phyloP scores from a whole-genome alignment of 2,797 vertebrate genomes.

The Crypturellus tataupa region DNA sequence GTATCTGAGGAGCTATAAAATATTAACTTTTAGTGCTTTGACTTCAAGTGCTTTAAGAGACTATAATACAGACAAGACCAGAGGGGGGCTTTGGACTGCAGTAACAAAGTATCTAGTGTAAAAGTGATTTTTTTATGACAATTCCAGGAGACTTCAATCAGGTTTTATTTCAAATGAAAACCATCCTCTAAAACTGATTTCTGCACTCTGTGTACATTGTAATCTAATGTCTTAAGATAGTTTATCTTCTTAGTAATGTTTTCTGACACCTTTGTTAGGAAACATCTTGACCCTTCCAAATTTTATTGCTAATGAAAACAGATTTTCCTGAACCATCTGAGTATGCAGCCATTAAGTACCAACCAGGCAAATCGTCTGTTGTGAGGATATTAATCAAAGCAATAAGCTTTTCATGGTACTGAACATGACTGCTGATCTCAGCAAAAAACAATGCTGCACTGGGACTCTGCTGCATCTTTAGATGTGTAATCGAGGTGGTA shows the following conservation, averaged over 20 bases:
- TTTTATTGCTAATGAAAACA: conserved; percentile 27
- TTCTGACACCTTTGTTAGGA: background rate
- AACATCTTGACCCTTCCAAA: background rate
- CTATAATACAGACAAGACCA: conserved; percentile 23
- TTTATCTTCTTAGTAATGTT: conserved; percentile 24
- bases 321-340: conserved; percentile 5
- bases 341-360: background rate
- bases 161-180: conserved; percentile 29
- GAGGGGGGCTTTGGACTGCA: conserved; percentile 53
- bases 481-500: background rate
- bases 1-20: conserved; percentile 22
- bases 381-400: conserved; percentile 15
- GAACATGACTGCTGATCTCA: background rate
- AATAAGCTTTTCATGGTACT: background rate
- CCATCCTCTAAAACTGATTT: background rate
- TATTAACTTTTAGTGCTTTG: background rate
- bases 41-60: background rate
- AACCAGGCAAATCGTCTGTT: background rate
- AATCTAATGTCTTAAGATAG: background rate
- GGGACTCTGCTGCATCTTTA: background rate
- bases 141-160: background rate
- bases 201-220: background rate
- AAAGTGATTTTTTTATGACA: background rate
- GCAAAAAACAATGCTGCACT: background rate
- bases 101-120: background rate